Percentiles rank a stretch among this genome's conserved stretches.
phyloP scores from a whole-genome alignment of 2,888 invertebrate genomes.

The Polyommatus iphigenia region DNA sequence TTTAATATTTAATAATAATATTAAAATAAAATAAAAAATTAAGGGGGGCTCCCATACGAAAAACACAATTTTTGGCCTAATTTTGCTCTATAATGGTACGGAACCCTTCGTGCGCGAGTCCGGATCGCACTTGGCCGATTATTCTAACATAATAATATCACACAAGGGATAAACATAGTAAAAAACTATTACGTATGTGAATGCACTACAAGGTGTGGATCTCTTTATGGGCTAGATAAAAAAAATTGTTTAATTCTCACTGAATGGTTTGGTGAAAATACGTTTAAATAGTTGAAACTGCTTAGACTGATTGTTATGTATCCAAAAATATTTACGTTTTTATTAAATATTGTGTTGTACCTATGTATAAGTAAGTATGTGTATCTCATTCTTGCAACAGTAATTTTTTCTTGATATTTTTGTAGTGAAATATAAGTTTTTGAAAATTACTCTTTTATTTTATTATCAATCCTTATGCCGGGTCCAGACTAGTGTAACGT shows the following conservation, averaged over 20 bases:
- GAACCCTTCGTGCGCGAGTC: too few species aligned
- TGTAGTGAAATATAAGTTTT: slow-evolving; percentile 40
- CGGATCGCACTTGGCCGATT: too few species aligned
- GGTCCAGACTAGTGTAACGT: too few species aligned
- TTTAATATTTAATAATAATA: too few species aligned
- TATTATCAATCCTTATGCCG: background rate
- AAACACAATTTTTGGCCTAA: too few species aligned
- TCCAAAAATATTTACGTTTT: slow-evolving; percentile 22
- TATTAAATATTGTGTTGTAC: slow-evolving; percentile 32
- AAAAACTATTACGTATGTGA: background rate
- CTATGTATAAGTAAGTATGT: slow-evolving; percentile 31
- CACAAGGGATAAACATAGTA: background rate
- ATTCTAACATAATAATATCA: background rate
- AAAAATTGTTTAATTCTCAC: background rate
- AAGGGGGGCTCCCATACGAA: too few species aligned
- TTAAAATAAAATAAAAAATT: too few species aligned
- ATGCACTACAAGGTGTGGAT: background rate
- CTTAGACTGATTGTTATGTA: slow-evolving; percentile 32
- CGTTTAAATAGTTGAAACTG: slow-evolving; percentile 33
- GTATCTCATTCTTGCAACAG: slow-evolving; percentile 35
- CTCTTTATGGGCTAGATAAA: background rate
- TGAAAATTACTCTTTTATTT: slow-evolving; percentile 33
- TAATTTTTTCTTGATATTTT: slow-evolving; percentile 40
- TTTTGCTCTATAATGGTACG: too few species aligned
- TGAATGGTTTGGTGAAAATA: slow-evolving; percentile 29